phyloP scores from a whole-genome alignment of 2,888 invertebrate species.

The Harpalus rufipes region DNA sequence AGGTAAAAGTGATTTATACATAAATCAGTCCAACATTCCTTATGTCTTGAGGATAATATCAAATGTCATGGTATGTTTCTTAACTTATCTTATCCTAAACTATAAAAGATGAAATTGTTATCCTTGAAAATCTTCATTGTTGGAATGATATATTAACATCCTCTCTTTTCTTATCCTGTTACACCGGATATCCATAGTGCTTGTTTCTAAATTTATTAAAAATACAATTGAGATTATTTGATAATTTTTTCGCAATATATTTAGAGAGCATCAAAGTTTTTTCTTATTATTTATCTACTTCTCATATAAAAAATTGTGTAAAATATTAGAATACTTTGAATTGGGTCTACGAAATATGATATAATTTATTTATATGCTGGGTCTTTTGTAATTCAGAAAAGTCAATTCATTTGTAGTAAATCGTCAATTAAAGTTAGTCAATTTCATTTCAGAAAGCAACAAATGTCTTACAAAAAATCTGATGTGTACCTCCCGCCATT shows the following conservation, averaged over 20 bases:
- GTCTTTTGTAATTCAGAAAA: no score
- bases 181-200: not conserved
- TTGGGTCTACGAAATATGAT: no score
- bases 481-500: no score
- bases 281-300: no score
- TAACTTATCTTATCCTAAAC: constrained; percentile 17
- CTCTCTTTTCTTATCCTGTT: not conserved
- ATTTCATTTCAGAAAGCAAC: no score
- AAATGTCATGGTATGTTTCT: constrained; percentile 39
- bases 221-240: not conserved
- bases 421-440: no score
- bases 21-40: constrained; percentile 10
- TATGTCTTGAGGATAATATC: constrained; percentile 38
- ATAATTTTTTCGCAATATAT: not conserved
- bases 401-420: no score
- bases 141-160: constrained; percentile 23
- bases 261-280: no score
- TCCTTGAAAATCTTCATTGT: constrained; percentile 45
- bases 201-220: not conserved
- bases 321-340: no score
- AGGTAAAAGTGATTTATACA: not conserved
- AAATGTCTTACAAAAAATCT: no score
- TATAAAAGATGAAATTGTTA: constrained; percentile 29
- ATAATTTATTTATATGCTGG: no score
- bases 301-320: no score